phyloP scores from a whole-genome alignment of 2,888 invertebrate species.

The Rotaria socialis region DNA sequence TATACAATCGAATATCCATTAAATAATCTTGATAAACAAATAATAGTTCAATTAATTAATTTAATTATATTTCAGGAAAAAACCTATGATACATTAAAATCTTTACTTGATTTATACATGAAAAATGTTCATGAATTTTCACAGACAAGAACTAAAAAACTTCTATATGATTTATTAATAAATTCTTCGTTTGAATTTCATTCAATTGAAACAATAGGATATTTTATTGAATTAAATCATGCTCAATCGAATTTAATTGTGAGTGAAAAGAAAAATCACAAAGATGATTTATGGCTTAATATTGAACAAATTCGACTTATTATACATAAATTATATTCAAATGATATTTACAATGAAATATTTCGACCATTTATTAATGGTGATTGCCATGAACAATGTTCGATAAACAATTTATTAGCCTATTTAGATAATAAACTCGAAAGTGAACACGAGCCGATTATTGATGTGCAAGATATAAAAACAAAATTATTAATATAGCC shows the following conservation, averaged over 20 bases:
- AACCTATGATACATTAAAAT: background rate
- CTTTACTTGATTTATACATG: background rate
- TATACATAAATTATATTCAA: constrained; percentile 3
- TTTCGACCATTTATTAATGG: background rate
- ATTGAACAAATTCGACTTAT: background rate
- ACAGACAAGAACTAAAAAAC: background rate
- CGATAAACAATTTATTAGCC: background rate
- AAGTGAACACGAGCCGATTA: background rate
- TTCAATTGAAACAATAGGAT: background rate
- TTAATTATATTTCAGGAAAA: background rate
- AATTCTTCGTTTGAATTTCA: background rate
- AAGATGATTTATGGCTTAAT: background rate
- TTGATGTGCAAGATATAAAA: constrained; percentile 18
- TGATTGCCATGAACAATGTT: background rate
- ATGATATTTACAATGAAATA: background rate
- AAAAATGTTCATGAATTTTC: constrained; percentile 17
- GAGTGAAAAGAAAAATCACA: background rate
- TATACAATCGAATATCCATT: constrained; percentile 26
- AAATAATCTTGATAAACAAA: constrained; percentile 6
- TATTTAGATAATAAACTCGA: background rate
- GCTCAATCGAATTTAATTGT: background rate
- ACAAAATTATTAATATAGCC: background rate
- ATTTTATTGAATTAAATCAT: constrained; percentile 12
- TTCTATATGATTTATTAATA: background rate
- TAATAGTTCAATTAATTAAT: background rate